Conservation (phyloP, 1,140 invertebrate genomes). For the Drosophila biarmipes region DNA sequence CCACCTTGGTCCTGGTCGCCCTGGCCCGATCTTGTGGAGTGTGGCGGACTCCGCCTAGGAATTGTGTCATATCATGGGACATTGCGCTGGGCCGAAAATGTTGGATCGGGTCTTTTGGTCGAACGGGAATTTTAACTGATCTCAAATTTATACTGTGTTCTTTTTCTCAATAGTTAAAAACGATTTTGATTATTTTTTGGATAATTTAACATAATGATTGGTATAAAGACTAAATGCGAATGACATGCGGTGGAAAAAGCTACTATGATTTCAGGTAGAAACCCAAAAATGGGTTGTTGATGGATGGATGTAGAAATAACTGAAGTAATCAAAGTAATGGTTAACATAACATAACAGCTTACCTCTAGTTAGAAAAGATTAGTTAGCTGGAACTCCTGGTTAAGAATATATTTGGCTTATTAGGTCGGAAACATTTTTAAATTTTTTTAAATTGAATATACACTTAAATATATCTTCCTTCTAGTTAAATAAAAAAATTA, state of each 20-base stretch:
- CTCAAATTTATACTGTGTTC: neutral
- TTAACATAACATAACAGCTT: too few relatives aligned
- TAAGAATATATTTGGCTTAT: too few relatives aligned
- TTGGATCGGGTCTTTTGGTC: neutral
- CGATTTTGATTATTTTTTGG: constrained; percentile 21
- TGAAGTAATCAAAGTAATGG: too few relatives aligned
- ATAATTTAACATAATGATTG: constrained; percentile 34
- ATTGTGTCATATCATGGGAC: constrained; percentile 14
- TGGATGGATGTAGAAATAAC: too few relatives aligned
- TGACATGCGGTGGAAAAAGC: neutral
- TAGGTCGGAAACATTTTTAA: too few relatives aligned
- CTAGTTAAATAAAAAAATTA: too few relatives aligned
- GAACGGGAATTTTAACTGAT: constrained; percentile 19
- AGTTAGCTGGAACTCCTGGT: too few relatives aligned
- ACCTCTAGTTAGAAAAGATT: too few relatives aligned
- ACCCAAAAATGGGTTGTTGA: neutral
- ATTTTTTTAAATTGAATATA: too few relatives aligned
- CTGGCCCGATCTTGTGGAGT: neutral
- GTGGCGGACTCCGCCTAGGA: constrained; percentile 1
- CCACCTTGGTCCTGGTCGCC: neutral
- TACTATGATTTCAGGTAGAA: neutral
- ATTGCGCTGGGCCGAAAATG: constrained; percentile 10
- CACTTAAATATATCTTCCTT: too few relatives aligned
- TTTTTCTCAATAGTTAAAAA: constrained; percentile 23
- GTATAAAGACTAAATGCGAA: constrained; percentile 4